Base-by-base conservation (phyloP, 2,888 invertebrate species). In the Melangyna quadrimaculata region DNA sequence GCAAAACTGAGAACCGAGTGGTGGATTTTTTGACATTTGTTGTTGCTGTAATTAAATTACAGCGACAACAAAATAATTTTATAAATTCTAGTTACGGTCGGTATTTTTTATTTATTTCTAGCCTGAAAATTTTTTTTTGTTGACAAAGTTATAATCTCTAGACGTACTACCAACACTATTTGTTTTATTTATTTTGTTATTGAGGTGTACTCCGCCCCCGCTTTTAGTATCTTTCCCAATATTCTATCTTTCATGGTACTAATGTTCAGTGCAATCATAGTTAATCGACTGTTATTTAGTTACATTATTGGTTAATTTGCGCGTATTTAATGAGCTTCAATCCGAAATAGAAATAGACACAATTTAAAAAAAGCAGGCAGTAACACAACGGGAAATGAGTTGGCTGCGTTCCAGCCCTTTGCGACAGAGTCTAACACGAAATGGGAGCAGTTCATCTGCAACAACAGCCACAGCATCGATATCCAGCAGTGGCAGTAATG, bases 321-420 rank as follows among this genome's bases (percentile, higher is more conserved):
- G 80, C 77, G 81, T 81, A 69, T 81, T 86, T 73, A 73, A 86
- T 86, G 81, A 77, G 61, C 48, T 81, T 81, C 61, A 77, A 69
- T 81, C 81, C 69, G 48, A 86, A 77, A 69, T 63, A 77, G 67
- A 86, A 86, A 80, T 84, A 84, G 84, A 77, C 27, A 75, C 17
- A 27, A 63, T 63, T 43, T 17, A 69, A 61, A 74, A 51, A 69
- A 55, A 45, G 19, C n/a, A 27, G 3, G 8, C 24, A 59, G 3
- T 3, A 37, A 19, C 35, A 48, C 80, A 48, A 86, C 71, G 71
- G 87, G 88, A 87, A 87, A 96, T 96, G 96, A 95, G 95, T 90
- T 95, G 96, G 95, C 92, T 96, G 88, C 93, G 94, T 80, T 94
- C 93, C 88, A 95, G 95, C 89, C 91, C 91, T 86, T 88, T 91